Evolutionary conservation across 2,797 vertebrate species (phyloP).

Genomic region (Tadarida brasiliensis): DNA sequence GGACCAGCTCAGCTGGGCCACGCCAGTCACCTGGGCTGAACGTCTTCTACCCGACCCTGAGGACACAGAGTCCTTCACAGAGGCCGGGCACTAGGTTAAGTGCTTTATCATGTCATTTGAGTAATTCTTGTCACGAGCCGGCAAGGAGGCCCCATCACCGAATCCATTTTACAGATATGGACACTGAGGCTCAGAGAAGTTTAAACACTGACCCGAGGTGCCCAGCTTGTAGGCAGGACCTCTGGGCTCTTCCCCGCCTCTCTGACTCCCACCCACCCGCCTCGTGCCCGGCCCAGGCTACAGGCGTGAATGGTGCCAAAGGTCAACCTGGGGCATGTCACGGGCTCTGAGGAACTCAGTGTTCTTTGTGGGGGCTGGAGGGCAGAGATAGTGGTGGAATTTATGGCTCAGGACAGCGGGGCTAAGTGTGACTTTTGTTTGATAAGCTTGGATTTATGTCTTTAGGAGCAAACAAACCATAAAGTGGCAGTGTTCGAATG

Average conservation of each 20-base stretch:
- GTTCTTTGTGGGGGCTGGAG: constrained; percentile 59
- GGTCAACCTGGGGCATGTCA: neutral
- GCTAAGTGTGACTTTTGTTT: constrained; percentile 68
- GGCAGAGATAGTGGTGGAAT: constrained; percentile 57
- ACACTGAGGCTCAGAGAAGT: neutral
- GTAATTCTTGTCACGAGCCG: neutral
- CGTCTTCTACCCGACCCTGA: neutral
- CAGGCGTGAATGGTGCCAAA: neutral
- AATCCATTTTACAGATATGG: neutral
- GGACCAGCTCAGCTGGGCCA: neutral
- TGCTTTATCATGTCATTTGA: neutral
- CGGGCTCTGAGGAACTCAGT: constrained; percentile 15
- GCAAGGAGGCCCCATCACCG: neutral
- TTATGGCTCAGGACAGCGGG: constrained; percentile 41
- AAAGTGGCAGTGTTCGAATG: constrained; percentile 17
- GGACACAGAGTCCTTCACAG: neutral
- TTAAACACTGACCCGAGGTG: neutral
- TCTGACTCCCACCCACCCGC: neutral
- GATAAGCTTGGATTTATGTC: constrained; percentile 75
- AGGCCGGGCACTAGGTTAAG: neutral
- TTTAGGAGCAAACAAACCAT: constrained; percentile 63
- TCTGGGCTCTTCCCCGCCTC: neutral
- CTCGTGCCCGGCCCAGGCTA: neutral
- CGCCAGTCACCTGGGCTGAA: fast-evolving
- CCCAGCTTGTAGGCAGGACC: neutral